These are phyloP conservation scores for Pipistrellus kuhlii DNA, from an alignment of 2,797 vertebrate genomes.

Conservation along the genomic window DNA sequence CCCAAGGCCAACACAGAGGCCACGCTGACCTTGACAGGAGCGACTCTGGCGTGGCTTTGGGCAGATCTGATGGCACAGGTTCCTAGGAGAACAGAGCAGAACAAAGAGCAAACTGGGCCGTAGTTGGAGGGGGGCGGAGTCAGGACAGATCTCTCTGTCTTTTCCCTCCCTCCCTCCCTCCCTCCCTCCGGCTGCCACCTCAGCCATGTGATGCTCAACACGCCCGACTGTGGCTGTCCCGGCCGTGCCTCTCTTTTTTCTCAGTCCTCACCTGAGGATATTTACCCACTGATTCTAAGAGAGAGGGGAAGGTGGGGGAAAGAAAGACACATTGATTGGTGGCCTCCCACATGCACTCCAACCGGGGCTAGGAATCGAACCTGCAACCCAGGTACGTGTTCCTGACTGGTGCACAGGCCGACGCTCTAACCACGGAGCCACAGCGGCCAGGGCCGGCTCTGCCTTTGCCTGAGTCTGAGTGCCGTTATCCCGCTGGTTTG, in stretches of 20 bases:
- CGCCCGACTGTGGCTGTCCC: fast-evolving
- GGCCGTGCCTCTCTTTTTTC: too few species aligned
- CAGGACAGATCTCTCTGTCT: background rate
- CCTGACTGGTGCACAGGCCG: too few species aligned
- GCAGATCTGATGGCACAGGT: background rate
- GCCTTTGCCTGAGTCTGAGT: background rate
- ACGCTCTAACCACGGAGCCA: too few species aligned
- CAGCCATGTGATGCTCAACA: background rate
- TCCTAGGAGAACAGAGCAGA: background rate
- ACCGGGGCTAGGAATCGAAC: too few species aligned
- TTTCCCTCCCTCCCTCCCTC: background rate
- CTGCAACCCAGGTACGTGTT: too few species aligned
- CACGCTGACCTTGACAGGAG: background rate
- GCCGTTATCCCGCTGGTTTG: background rate
- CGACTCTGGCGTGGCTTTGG: background rate
- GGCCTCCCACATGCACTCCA: too few species aligned
- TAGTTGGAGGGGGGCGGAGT: background rate
- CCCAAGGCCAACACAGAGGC: background rate
- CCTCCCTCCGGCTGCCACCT: background rate
- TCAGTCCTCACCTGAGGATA: too few species aligned
- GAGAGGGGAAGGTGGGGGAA: too few species aligned
- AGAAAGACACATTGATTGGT: too few species aligned
- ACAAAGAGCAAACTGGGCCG: background rate
- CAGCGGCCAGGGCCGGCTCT: too few species aligned
- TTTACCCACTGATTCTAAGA: too few species aligned